Base-by-base conservation (phyloP, 30 jellyfish, hydroid and myxozoan genomes). In the Catostylus mosaicus region DNA sequence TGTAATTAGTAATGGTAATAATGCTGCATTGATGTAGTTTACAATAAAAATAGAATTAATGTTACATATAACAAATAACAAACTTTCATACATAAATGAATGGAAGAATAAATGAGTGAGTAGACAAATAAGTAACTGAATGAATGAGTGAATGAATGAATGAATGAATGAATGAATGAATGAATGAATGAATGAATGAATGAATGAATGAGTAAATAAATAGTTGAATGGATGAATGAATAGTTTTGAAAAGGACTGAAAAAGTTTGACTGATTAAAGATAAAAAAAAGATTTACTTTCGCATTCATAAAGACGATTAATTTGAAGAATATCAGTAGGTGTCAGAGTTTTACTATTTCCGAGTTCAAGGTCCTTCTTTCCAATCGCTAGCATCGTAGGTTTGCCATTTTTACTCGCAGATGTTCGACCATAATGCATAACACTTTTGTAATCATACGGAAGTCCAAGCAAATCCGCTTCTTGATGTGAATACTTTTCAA, bases 361-460 rank as follows among this genome's bases (percentile, higher is more conserved):
- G 6, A 89, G 85, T 38, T 59, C 45, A 32, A 38, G 57, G n/a
- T 52, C 72, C 23, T 93, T 80, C 9, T 74, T 63, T 23, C 86
- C 80, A 52, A 77, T 52, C 20, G 95, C 85, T 68, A 64, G 10
- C 56, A 89, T 82, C 16, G 91, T 82, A 0, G 95, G 88, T 30
- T 5, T 48, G 30, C 87, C 88, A 62, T 82, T 74, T 48, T 74
- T 48, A 46, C 88, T 57, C 6, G 56, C 85, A 1, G 82, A 57
- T n/a, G 62, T 33, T 60, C 67, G 57, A 31, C 89, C 94, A 82
- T 86, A 92, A 77, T 92, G 98, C 98, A 92, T 92, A 1, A 92
- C 77, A 19, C 91, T 59, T 14, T 45, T 36, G 52, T 64, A 82
- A 40, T 87, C 97, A 45, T 87, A 92, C 14, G 91, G 90, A 36